Evolutionary conservation across 2,888 invertebrate genomes (phyloP), one percentile per base, ranked within the genome.

Genomic region (Choreutis nemorana): DNA sequence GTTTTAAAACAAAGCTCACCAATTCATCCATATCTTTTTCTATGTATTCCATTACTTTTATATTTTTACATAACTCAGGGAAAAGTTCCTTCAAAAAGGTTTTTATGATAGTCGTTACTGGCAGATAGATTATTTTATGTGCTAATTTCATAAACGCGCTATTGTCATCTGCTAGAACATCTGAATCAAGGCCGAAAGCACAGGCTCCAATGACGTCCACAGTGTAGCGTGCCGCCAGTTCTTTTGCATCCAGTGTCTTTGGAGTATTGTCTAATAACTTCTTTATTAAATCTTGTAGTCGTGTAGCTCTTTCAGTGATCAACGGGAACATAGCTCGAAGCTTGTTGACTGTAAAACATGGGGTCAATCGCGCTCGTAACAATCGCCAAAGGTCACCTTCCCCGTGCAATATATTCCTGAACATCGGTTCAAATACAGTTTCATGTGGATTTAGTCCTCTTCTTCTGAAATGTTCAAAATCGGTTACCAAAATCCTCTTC

Each of bases 141-240:
- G 75, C 75, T 7, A 77, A 42, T 47, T 53, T 60, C 36, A 70
- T 53, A 26, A 75, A 77, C 26, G 64, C 55, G 0, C 72, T 72
- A 31, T 68, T 63, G 43, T 71, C 68, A 12, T 66, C 55, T 20
- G 41, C 52, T 10, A 75, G 42, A 1, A 71, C 40, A 32, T 73
- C 68, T 56, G 63, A 68, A 29, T 72, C 52, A 3, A 77, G 58
- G 8, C 75, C 75, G 38, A 77, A 77, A 8, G 66, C 73, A 39
- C 73, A 73, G 1, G 55, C 67, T 3, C 75, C 75, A 6, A 75
- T 73, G 34, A 73, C 70, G 36, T 75, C 75, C 3, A 71, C 73
- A 1, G 73, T 73, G 22, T 70, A 77, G 25, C 75, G 55, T 2
- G 72, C 73, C 71, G 75, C 73, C 0, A 73, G 54, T 35, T 75